These are phyloP conservation scores for Halisarca cf. caerulea DNA, from an alignment of 37 sponge, comb jelly and placozoan species.

Conservation along the genomic window DNA sequence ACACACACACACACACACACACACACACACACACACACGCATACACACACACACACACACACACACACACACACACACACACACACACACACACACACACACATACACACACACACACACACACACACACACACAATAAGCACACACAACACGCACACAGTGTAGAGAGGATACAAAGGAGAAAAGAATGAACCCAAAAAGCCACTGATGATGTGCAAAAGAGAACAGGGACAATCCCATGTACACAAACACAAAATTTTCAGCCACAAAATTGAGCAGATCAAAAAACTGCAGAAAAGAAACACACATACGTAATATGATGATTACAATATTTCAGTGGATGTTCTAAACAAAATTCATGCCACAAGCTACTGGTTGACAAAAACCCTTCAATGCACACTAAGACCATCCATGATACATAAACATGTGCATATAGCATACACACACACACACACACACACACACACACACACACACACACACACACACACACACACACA, in stretches of 20 bases:
- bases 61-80: neutral
- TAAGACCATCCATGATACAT: no score
- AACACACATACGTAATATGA: neutral
- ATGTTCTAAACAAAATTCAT: no score
- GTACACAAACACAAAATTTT: slow-evolving; percentile 97
- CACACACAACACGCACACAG: neutral
- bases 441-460: no score
- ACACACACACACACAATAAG: neutral
- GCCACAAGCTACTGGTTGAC: no score
- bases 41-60: neutral
- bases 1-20: neutral
- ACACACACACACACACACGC: neutral
- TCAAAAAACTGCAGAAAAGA: slow-evolving; percentile 77
- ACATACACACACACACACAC: neutral
- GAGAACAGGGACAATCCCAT: slow-evolving; percentile 95
- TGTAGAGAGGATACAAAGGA: slow-evolving; percentile 71
- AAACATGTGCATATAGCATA: no score
- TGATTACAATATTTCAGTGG: no score
- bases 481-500: no score
- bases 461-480: no score
- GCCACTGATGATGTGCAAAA: slow-evolving; percentile 84
- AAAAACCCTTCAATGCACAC: no score
- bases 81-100: slow-evolving; percentile 18
- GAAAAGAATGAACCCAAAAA: slow-evolving; percentile 88
- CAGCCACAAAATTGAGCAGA: slow-evolving; percentile 90